phyloP scores from a whole-genome alignment of 2,888 invertebrate genomes.

The Arrhopalites spinosus region DNA sequence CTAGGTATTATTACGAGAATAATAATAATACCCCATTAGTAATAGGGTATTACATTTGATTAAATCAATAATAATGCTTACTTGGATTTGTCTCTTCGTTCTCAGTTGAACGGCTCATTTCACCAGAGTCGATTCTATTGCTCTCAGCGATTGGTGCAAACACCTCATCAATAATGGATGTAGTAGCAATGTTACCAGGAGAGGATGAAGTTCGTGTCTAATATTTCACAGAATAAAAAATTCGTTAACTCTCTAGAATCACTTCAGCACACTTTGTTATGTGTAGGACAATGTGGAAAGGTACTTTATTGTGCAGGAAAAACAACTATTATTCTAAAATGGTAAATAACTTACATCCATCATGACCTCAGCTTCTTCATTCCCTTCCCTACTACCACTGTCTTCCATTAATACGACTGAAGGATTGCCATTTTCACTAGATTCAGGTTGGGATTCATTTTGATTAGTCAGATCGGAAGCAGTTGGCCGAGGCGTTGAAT shows the following conservation, averaged over 20 bases:
- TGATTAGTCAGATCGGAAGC: neutral
- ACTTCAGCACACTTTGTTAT: too few species aligned
- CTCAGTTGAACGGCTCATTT: constrained; percentile 5
- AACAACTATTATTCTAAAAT: too few species aligned
- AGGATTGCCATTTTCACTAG: neutral
- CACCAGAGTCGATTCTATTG: neutral
- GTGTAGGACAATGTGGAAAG: neutral
- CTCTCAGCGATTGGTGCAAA: constrained; percentile 18
- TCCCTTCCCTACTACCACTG: constrained; percentile 11
- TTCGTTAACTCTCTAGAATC: too few species aligned
- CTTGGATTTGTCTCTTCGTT: neutral
- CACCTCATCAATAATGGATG: constrained; percentile 5
- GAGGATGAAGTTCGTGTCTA: constrained; percentile 25
- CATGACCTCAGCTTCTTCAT: constrained; percentile 28
- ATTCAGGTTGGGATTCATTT: neutral
- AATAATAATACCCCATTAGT: too few species aligned
- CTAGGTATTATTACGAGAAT: too few species aligned
- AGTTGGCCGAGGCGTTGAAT: too few species aligned
- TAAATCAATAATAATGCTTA: too few species aligned
- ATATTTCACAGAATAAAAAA: neutral
- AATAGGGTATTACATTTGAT: too few species aligned
- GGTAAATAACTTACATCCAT: constrained; percentile 37
- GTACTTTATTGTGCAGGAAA: too few species aligned
- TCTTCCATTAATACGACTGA: neutral
- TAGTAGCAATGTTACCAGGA: neutral